These are phyloP conservation scores for Lamellibrachia columna DNA, from an alignment of 2,888 invertebrate genomes.

Conservation along the genomic window DNA sequence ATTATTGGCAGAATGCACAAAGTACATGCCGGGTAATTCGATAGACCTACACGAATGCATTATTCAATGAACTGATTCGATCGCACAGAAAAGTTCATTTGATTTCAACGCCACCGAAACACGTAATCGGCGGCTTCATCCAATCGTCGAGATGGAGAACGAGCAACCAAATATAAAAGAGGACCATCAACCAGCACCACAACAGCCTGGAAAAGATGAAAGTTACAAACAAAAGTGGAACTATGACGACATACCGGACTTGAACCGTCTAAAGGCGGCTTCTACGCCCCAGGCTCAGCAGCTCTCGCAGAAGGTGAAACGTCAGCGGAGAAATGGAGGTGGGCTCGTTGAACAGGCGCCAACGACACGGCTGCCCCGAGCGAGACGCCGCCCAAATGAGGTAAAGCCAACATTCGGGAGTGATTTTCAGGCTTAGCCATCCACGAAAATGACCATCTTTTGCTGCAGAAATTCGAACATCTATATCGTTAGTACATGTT, in stretches of 20 bases:
- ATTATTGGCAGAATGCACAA: background rate
- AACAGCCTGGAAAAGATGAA: background rate
- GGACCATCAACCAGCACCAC: background rate
- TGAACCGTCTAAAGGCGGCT: background rate
- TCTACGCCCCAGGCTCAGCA: background rate
- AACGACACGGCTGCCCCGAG: background rate
- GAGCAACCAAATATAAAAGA: background rate
- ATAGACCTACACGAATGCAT: background rate
- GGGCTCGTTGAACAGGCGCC: background rate
- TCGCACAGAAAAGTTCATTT: background rate
- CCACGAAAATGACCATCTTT: too few relatives aligned
- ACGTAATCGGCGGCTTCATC: background rate
- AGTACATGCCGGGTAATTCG: background rate
- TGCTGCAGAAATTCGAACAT: too few relatives aligned
- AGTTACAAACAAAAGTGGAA: background rate
- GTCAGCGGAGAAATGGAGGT: background rate
- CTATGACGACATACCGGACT: background rate
- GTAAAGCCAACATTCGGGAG: background rate
- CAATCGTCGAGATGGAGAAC: background rate
- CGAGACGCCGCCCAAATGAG: background rate
- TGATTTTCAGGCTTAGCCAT: too few relatives aligned
- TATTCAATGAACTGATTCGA: background rate
- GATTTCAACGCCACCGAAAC: background rate
- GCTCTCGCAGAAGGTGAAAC: background rate
- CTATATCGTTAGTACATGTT: too few relatives aligned